Evolutionary conservation across 2,888 invertebrate species (phyloP), one percentile per base, ranked within the genome.

Genomic region (Orthosia gothica): DNA sequence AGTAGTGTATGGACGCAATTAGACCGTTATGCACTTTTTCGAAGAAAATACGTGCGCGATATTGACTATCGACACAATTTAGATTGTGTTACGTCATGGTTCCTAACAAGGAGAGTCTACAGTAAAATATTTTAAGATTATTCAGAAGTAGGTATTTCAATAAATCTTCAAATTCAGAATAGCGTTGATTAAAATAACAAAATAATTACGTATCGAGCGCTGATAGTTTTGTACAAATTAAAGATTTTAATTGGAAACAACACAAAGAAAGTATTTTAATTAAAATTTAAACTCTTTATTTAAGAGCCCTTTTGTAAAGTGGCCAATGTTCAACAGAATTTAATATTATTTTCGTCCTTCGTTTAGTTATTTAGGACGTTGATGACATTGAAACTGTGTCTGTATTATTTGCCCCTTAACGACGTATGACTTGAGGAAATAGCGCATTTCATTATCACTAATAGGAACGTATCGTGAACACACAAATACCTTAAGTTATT

Each of bases 241-340:
- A 63, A 62, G 13, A 57, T 58, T 81, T 65, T 76, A 67, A 66
- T 77, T 77, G 65, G 69, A 63, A 66, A 66, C 70, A 70, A 63
- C 62, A 70, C 70, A 70, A 82, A 70, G 70, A 70, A 70, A 79
- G 78, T 59, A 67, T 77, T 79, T 77, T 63, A 70, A 79, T 79
- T 76, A 66, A 82, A 77, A 58, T 50, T 23, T 45, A 20, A 70
- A n/a, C 54, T 82, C 58, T 81, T 54, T 52, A 55, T 40, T 52
- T 23, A 40, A 75, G 11, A 40, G 20, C 40, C 57, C 23, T 66
- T 62, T 62, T 63, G 45, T 16, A 18, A 62, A 70, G 63, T 66
- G 52, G 52, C 23, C 2, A 32, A 49, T 40, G 9, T 64, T 50
- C 13, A 81, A 49, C n/a, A 20, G 57, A 79, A 63, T 73, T 59